These are phyloP conservation scores for Atlantisia rogersi DNA, from an alignment of 2,113 vertebrate species.

Conservation along the genomic window DNA sequence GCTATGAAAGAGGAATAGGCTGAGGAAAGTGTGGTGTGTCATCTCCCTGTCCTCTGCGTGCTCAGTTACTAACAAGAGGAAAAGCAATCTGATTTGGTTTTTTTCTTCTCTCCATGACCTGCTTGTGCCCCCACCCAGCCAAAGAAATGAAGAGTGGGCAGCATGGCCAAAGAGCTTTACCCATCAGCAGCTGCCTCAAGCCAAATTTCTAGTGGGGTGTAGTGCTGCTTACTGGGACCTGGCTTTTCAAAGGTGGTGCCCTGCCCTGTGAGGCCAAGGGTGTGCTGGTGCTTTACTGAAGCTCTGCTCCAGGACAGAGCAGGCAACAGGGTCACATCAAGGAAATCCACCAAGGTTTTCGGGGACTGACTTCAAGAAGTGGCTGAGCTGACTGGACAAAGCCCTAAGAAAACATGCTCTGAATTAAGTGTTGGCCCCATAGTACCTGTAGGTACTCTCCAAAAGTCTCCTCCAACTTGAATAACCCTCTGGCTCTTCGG, in stretches of 20 bases:
- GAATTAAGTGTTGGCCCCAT: not conserved
- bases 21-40: not conserved
- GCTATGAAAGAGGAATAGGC: not conserved
- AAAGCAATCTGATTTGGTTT: not conserved
- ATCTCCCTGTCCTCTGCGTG: not conserved
- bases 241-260: not conserved
- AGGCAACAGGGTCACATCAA: not conserved
- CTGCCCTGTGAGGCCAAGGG: not conserved
- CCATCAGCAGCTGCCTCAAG: not conserved
- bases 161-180: accelerated
- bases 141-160: not conserved
- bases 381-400: not conserved
- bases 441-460: not conserved
- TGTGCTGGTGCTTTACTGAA: not conserved
- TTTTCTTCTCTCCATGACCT: not conserved
- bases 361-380: not conserved
- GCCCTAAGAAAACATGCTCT: not conserved
- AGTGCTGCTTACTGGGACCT: not conserved
- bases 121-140: not conserved
- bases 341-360: not conserved
- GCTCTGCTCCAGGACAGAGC: not conserved
- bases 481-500: not conserved
- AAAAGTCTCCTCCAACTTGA: not conserved
- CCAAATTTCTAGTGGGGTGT: not conserved
- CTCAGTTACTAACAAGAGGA: not conserved